Base-by-base conservation (phyloP, 2,113 vertebrate genomes). In the Elaphurus davidianus region DNA sequence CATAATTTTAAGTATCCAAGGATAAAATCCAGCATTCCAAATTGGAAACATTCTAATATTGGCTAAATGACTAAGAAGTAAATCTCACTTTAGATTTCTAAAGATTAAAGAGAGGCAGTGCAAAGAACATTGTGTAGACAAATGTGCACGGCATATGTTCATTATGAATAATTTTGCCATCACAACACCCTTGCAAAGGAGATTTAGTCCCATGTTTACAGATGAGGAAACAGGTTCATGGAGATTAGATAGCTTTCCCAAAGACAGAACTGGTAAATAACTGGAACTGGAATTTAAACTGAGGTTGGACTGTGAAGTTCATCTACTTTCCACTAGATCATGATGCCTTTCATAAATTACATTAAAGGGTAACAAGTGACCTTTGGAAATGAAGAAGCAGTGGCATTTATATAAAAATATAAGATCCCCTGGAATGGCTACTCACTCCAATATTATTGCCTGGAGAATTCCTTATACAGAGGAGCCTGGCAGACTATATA, bases 1-100 rank as follows among this genome's bases (percentile, higher is more conserved):
- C 23, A n/a, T 87, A 45, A 54, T 96, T 95, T 97, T 92, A 93
- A 94, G 55, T 97, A 81, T 28, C 45, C 16, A 47, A 33, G 79
- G 79, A 52, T 96, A 87, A 81, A 89, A 90, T 87, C 6, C 55
- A 90, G 33, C 28, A 64, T 92, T 91, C 40, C 43, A 97, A 91
- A 88, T 62, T 85, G 19, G 90, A 87, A 94, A n/a, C 25, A 78
- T 9, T 78, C 10, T 86, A 81, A 81, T 93, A 84, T 19, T 54
- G 23, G 3, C n/a, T 74, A 85, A 96, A 14, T 96, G 64, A 92
- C 50, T 54, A 96, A 86, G 50, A 94, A 97, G 33, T 85, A 64
- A 74, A 28, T 79, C 17, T 95, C 3, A 92, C 36, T 90, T 90
- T 30, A 90, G 60, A 17, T 92, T 95, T 96, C 67, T 93, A 16